Evolutionary conservation across 92 coral and sea anemone genomes (phyloP), one percentile per base, ranked within the genome.

Genomic region (Paragorgia papillata): DNA sequence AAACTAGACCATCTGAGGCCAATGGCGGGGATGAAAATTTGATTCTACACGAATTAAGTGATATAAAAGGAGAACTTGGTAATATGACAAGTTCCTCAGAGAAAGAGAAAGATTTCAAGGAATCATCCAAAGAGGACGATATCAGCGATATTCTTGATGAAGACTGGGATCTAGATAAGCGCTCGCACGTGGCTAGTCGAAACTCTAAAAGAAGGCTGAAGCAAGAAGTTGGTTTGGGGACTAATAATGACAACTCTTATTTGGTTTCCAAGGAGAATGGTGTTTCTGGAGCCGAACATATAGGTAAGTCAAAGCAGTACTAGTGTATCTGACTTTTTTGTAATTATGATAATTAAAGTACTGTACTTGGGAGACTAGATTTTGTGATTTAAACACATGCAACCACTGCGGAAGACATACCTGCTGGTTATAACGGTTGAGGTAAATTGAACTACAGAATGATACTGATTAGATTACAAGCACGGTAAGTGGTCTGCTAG

Each of bases 91-190:
- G 17, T 4, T 10, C 41, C 3, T 19, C 63, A 0, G 34, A 14
- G 14, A 51, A 71, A 14, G 24, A 21, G 9, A 27, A 17, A 18
- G 25, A 27, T 15, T 26, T 9, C 15, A 55, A 71, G 44, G 51
- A 24, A 24, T 34, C 33, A 20, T 34, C 64, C 8, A 71, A 37
- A 29, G 64, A 31, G 6, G 75, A 68, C 22, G 75, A 68, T 9
- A 53, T 71, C 18, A 54, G 78, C 17, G 64, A 71, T 34, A 58
- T 71, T 55, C 64, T 71, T 33, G 51, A 19, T n/a, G 78, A 53
- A 35, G 65, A 71, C 64, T 68, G 75, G 75, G 41, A 1, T 49
- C 27, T 48, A 68, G 75, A 68, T 49, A 68, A 68, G 51, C 75
- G 75, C 1, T 68, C 75, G 29, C 40, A 19, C 48, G 48, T 68